These are phyloP conservation scores for Bursaphelenchus mucronatus DNA, from an alignment of 1,140 invertebrate genomes.

Conservation along the genomic window DNA sequence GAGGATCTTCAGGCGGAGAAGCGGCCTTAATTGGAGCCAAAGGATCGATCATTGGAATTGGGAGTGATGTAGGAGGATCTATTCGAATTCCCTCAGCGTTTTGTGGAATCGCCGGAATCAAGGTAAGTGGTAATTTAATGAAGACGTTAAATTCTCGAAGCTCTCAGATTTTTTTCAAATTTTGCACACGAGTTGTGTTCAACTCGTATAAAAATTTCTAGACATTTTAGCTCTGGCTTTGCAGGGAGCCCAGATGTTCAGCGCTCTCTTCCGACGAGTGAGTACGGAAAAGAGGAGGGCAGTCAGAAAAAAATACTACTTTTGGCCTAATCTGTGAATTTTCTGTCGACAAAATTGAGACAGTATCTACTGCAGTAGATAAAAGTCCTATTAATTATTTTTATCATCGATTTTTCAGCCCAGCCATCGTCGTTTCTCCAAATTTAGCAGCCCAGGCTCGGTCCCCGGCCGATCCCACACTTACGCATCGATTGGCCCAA, in stretches of 20 bases:
- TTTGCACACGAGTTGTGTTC: no score
- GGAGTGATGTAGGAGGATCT: conserved; percentile 65
- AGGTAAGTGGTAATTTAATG: conserved; percentile 16
- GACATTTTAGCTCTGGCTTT: no score
- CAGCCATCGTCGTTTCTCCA: conserved; percentile 10
- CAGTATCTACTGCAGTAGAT: background rate
- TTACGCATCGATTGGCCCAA: conserved; percentile 20
- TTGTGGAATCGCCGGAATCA: conserved; percentile 38
- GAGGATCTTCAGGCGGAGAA: conserved; percentile 63
- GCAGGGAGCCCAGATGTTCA: no score
- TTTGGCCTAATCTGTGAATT: background rate
- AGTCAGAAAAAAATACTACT: background rate
- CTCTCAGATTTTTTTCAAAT: no score
- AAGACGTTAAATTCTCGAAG: background rate
- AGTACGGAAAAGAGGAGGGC: no score
- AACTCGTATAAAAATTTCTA: no score
- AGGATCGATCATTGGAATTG: conserved; percentile 61
- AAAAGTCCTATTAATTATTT: background rate
- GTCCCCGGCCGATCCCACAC: conserved; percentile 29
- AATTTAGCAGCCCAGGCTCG: conserved; percentile 12
- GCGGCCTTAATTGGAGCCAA: conserved; percentile 52
- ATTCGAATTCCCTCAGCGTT: conserved; percentile 62
- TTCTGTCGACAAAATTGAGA: background rate
- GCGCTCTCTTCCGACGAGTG: no score
- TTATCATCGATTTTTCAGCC: conserved; percentile 25